Evolutionary conservation across 2,113 vertebrate genomes (phyloP).

Genomic region (Ancistrus triradiatus): DNA sequence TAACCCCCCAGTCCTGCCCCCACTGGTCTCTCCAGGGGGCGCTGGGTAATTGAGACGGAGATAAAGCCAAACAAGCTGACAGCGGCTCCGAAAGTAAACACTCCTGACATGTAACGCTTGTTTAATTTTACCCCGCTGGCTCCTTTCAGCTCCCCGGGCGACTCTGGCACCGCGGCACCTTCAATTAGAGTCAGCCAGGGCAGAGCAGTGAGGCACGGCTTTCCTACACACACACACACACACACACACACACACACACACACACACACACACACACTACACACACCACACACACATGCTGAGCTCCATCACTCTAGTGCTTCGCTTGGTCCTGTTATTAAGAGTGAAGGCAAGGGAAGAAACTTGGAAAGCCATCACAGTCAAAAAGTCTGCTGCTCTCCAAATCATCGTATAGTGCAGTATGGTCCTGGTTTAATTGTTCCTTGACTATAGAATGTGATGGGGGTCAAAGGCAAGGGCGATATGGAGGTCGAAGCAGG

Average conservation of each 20-base stretch:
- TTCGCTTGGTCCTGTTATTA: conserved; percentile 16
- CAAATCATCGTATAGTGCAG: too few relatives aligned
- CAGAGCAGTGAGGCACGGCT: conserved; percentile 38
- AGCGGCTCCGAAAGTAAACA: conserved; percentile 65
- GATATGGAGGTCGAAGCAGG: too few relatives aligned
- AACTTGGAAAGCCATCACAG: too few relatives aligned
- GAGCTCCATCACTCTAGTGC: background rate
- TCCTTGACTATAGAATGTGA: too few relatives aligned
- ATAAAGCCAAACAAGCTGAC: conserved; percentile 66
- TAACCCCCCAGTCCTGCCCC: conserved; percentile 21
- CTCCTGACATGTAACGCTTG: conserved; percentile 68
- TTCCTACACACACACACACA: conserved; percentile 32
- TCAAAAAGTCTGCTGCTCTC: too few relatives aligned
- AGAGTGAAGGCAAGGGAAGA: background rate
- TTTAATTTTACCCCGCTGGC: conserved; percentile 64
- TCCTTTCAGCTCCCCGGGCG: conserved; percentile 33
- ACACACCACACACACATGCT: conserved; percentile 2
- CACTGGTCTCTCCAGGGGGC: conserved; percentile 17
- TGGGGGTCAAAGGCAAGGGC: too few relatives aligned
- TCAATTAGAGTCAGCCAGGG: conserved; percentile 46
- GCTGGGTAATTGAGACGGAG: conserved; percentile 43
- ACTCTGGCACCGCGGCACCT: conserved; percentile 37
- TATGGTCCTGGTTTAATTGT: too few relatives aligned
- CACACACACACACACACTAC: conserved; percentile 8
- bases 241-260: conserved; percentile 25